phyloP scores from a whole-genome alignment of 2,888 invertebrate species.

The Pandemis cinnamomeana region DNA sequence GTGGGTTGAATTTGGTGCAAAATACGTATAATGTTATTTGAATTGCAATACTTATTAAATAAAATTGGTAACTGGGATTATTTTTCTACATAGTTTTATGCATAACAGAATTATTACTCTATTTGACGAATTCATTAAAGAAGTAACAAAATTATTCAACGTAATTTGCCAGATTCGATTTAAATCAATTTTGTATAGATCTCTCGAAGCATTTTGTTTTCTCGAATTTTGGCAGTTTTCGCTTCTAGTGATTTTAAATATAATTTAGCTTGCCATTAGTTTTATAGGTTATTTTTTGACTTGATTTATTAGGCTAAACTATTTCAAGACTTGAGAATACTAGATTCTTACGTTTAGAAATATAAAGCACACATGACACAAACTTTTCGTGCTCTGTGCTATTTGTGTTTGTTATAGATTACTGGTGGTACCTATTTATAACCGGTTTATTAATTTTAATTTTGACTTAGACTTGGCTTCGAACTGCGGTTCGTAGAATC shows the following conservation, averaged over 20 bases:
- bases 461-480: conserved; percentile 45
- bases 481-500: conserved; percentile 47
- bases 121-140: not conserved
- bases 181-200: conserved; percentile 24
- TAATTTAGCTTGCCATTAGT: conserved; percentile 39
- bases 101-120: not conserved
- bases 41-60: not conserved
- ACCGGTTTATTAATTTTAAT: conserved; percentile 27
- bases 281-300: conserved; percentile 16
- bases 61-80: not conserved
- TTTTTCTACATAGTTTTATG: not conserved
- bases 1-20: conserved; percentile 36
- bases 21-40: not conserved
- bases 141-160: not conserved
- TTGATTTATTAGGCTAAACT: conserved; percentile 7
- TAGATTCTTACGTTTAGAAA: not conserved
- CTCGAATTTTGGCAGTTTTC: conserved; percentile 38
- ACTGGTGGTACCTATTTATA: not conserved
- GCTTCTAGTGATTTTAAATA: conserved; percentile 36
- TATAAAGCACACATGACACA: not conserved
- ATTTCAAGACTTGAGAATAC: not conserved
- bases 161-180: not conserved
- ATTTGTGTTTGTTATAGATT: conserved; percentile 37
- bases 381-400: conserved; percentile 2
- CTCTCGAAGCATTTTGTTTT: conserved; percentile 39